Evolutionary conservation across 1,140 invertebrate genomes (phyloP).

Genomic region (Trachymyrmex cornetzi): DNA sequence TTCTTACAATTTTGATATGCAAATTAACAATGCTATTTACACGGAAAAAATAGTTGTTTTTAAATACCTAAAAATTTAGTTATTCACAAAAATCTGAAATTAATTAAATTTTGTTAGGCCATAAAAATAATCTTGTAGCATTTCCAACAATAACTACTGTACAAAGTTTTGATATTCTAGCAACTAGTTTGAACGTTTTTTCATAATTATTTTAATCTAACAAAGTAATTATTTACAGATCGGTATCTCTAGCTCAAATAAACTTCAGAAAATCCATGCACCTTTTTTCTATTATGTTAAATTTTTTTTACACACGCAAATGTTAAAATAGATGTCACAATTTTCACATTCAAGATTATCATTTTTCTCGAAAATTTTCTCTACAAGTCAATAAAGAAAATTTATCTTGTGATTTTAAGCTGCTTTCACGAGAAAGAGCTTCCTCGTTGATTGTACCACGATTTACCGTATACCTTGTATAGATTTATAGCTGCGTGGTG

Average conservation of each 20-base stretch:
- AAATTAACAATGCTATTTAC: background rate
- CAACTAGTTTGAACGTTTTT: too few relatives aligned
- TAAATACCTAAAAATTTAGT: too few relatives aligned
- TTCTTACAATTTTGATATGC: background rate
- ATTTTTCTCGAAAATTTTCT: constrained; percentile 17
- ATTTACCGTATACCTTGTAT: constrained; percentile 15
- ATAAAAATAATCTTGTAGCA: too few relatives aligned
- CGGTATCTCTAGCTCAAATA: too few relatives aligned
- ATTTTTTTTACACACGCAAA: background rate
- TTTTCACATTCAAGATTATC: background rate
- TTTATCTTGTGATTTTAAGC: constrained; percentile 31
- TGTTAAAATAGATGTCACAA: background rate
- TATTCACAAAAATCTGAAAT: too few relatives aligned
- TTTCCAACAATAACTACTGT: too few relatives aligned
- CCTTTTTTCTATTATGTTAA: background rate
- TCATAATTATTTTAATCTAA: too few relatives aligned
- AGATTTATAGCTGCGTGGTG: constrained; percentile 27
- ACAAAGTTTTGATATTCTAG: too few relatives aligned
- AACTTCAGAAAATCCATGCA: too few relatives aligned
- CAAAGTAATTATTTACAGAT: too few relatives aligned
- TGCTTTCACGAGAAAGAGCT: constrained; percentile 26
- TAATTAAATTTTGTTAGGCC: too few relatives aligned
- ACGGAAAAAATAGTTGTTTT: too few relatives aligned
- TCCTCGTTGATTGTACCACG: constrained; percentile 21
- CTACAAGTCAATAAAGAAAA: constrained; percentile 23